Conservation (phyloP, 2,113 vertebrate species). For the Leucosticte australis region DNA sequence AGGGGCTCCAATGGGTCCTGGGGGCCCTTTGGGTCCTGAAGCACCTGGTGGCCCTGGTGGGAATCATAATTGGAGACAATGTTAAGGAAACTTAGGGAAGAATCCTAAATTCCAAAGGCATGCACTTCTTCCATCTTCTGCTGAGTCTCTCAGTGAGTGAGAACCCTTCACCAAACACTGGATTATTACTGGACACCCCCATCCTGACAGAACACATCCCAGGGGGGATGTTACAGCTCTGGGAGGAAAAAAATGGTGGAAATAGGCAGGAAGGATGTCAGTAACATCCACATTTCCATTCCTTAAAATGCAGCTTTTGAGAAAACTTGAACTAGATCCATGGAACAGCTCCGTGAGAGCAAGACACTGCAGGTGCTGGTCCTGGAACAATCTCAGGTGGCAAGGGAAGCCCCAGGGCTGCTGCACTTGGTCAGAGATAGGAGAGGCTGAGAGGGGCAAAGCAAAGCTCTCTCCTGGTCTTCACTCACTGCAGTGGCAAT, state of each 20-base stretch:
- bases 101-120: not conserved
- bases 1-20: slow-evolving; percentile 79
- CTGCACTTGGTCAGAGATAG: not conserved
- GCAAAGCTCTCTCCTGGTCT: not conserved
- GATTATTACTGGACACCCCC: not conserved
- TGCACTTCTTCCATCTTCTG: not conserved
- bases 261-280: not conserved
- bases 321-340: not conserved
- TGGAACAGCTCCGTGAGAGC: not conserved
- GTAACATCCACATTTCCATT: not conserved
- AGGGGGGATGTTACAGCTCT: not conserved
- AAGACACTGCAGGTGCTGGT: not conserved
- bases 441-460: not conserved
- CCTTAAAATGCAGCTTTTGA: not conserved
- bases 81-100: not conserved
- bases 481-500: not conserved
- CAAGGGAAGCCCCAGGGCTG: not conserved
- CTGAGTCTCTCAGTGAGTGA: not conserved
- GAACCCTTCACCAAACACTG: not conserved
- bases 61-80: slow-evolving; percentile 12
- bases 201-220: not conserved
- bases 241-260: not conserved
- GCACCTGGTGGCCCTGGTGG: slow-evolving; percentile 76
- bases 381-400: not conserved
- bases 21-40: slow-evolving; percentile 79